These are phyloP conservation scores for Mongoloraphidia duomilia DNA, from an alignment of 2,888 invertebrate species.

Conservation along the genomic window DNA sequence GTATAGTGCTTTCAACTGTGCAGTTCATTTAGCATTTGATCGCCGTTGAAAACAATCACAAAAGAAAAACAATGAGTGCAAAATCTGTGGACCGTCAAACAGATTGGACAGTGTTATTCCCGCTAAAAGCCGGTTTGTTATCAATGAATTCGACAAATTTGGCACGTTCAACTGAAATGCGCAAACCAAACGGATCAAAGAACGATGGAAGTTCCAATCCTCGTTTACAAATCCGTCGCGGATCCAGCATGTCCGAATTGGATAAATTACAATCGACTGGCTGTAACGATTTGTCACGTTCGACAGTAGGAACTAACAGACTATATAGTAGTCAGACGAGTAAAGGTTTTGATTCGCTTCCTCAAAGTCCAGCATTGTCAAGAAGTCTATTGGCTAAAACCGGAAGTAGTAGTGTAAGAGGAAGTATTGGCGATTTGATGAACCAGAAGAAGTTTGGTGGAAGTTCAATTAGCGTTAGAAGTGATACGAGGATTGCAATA, in stretches of 20 bases:
- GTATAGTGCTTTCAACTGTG: too few species aligned
- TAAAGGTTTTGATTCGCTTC: conserved; percentile 31
- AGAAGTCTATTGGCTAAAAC: conserved; percentile 28
- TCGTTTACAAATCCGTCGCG: conserved; percentile 47
- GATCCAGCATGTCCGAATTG: conserved; percentile 58
- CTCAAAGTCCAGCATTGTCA: conserved; percentile 37
- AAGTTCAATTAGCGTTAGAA: conserved; percentile 54
- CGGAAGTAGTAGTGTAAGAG: conserved; percentile 25
- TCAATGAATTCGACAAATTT: conserved; percentile 36
- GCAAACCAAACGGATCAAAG: conserved; percentile 17
- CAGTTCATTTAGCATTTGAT: too few species aligned
- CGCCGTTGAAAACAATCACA: too few species aligned
- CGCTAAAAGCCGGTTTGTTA: conserved; percentile 39
- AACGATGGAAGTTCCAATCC: conserved; percentile 8
- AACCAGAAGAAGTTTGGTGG: conserved; percentile 58
- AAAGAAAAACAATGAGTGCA: too few species aligned
- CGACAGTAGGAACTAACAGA: conserved; percentile 31
- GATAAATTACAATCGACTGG: conserved; percentile 37
- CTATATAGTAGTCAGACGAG: conserved; percentile 26
- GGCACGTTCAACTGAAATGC: conserved; percentile 19
- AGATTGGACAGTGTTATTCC: conserved; percentile 42
- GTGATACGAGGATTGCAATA: conserved; percentile 55
- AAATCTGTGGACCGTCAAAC: conserved; percentile 32
- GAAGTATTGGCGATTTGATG: conserved; percentile 68
- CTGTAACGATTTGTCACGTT: conserved; percentile 34